A percentile compares a stretch with the other conserved stretches of the same genome.
These are phyloP conservation scores for Arvicola amphibius DNA, from an alignment of 2,797 vertebrate genomes.

Conservation along the genomic window DNA sequence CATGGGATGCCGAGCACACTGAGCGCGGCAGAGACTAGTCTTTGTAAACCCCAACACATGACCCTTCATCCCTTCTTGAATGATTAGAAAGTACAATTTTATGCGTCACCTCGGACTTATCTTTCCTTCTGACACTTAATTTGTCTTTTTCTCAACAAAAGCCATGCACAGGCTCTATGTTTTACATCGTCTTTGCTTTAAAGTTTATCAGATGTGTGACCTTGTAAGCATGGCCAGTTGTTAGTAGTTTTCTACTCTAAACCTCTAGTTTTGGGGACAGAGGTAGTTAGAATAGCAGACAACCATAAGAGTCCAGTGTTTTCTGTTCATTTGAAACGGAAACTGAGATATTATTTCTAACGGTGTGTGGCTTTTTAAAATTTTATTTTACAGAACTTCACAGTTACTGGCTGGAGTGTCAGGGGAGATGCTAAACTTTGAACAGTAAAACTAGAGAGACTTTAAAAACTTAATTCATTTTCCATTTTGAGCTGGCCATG, in stretches of 20 bases:
- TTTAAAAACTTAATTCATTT: neutral
- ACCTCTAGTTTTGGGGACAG: neutral
- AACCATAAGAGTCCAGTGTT: no score
- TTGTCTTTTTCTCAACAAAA: neutral
- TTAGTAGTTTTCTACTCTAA: neutral
- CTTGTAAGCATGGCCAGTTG: neutral
- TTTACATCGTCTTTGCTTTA: neutral
- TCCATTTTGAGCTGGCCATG: neutral
- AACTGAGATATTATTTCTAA: neutral
- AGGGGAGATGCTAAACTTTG: neutral
- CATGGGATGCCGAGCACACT: neutral
- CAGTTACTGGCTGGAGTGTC: neutral
- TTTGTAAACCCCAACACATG: neutral
- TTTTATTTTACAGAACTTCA: neutral
- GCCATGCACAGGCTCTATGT: neutral
- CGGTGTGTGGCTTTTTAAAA: neutral
- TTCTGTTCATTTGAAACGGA: neutral
- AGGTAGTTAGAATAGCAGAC: neutral
- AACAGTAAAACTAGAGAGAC: neutral
- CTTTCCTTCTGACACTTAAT: neutral
- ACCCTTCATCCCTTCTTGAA: neutral
- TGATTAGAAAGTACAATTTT: neutral
- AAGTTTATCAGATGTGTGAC: neutral
- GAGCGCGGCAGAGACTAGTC: neutral
- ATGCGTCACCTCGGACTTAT: no score